These are phyloP conservation scores for Onychomys torridus DNA, from an alignment of 2,797 vertebrate species.

Conservation along the genomic window DNA sequence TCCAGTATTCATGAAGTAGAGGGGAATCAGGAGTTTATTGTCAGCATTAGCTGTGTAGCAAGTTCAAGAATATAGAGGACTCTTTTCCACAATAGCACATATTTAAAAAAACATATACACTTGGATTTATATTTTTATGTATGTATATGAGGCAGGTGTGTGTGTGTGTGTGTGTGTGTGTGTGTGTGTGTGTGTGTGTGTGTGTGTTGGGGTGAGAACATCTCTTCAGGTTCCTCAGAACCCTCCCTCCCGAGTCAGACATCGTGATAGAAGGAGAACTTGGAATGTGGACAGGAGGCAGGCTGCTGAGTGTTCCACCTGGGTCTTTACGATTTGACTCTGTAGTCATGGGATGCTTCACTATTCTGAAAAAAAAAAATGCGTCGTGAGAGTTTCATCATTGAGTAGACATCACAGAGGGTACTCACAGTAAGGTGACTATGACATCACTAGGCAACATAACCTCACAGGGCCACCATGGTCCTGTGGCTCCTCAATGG, in stretches of 20 bases:
- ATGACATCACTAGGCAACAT: neutral
- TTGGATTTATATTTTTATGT: neutral
- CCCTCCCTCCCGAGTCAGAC: neutral
- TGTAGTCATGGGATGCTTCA: neutral
- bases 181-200: neutral
- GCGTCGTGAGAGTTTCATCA: neutral
- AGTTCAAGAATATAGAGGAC: neutral
- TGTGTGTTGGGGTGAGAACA: constrained; percentile 2
- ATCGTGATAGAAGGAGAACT: neutral
- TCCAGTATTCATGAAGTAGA: neutral
- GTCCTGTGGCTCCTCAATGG: neutral
- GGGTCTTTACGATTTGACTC: neutral
- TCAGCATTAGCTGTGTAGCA: neutral
- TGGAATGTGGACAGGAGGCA: neutral
- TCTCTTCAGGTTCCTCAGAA: neutral
- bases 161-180: neutral
- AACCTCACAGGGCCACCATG: neutral
- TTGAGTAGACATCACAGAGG: neutral
- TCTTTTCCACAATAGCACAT: neutral
- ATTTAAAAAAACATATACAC: neutral
- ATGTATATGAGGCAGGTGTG: neutral
- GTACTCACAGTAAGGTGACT: neutral
- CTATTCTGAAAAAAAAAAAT: neutral
- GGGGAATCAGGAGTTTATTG: neutral
- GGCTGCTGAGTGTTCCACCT: neutral